Evolutionary conservation across 2,888 invertebrate genomes (phyloP), one percentile per base, ranked within the genome.

Genomic region (Agrotis ipsilon): DNA sequence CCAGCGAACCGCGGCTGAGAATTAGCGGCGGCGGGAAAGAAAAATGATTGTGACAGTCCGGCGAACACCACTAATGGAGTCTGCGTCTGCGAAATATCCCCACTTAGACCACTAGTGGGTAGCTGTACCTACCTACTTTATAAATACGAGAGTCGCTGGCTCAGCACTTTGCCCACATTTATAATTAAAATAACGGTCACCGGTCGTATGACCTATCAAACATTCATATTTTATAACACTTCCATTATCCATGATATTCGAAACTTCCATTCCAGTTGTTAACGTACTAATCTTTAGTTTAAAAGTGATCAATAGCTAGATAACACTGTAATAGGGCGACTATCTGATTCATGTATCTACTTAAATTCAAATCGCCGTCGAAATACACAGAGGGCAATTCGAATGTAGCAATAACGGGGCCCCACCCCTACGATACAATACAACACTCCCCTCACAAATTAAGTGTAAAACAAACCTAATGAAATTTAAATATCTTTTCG

Each of bases 381-480:
- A 91, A 94, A 93, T 92, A 90, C 88, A 87, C 88, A 87, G 87
- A 90, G 92, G 93, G 92, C 90, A 91, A 91, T 92, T 92, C 87
- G 89, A 93, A 92, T 91, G 89, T 87, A 89, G 91, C 92, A 92
- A 92, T 92, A 93, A 92, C 89, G 83, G 88, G 84, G 90, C 93
- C 87, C 94, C 94, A 93, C 95, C 95, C 95, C 91, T 87, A 84
- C 91, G 83, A 93, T 93, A 91, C 88, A 89, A 88, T 93, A 91
- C 88, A 89, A 88, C 90, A 91, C 90, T 88, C 95, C 95, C 95
- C 94, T 94, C 94, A 91, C 95, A 96, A 96, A 96, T 96, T 96
- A 96, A 96, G 95, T 96, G 96, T 96, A 96, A 96, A 96, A 96
- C 96, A 96, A 96, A 96, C 96, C 96, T 95, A 96, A 96, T 96